Base-by-base conservation (phyloP, 2,113 vertebrate species). In the Nothocercus julius region DNA sequence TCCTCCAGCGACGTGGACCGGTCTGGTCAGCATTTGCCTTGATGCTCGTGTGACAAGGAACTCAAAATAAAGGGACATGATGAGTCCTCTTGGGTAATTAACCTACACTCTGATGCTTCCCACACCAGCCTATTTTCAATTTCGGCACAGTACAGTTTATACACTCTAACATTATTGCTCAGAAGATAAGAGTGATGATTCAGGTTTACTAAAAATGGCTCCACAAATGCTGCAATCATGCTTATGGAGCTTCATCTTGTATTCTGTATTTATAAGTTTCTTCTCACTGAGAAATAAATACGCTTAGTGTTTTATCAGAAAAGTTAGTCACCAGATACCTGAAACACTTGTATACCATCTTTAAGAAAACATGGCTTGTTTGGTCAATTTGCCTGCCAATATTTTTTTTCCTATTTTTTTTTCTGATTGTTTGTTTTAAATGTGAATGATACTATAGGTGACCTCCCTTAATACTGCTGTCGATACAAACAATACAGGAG, bases 131-230 rank as follows among this genome's bases (percentile, higher is more conserved):
- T 97, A 91, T 97, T 96, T 97, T 96, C 95, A 96, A 92, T 92
- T 85, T 88, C 8, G 2, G 49, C 92, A 95, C 69, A 92, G 79
- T 93, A 97, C 73, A 63, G 67, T 94, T 94, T 85, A 94, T 79
- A 93, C 90, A 91, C 92, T 95, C 95, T 83, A 97, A 95, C 96
- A 96, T 96, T 96, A 95, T 95, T 96, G 95, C 95, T 97, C 93
- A 96, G 91, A 95, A 96, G 90, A 94, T n/a, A 93, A 92, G 88
- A 97, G 70, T 93, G 92, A 92, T 95, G 92, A 95, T 96, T 94
- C 90, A 97, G 93, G 70, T 90, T 95, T 90, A 78, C 93, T 95
- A 95, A 96, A 95, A 95, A 95, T 88, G 95, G 94, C 95, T 94
- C 95, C 95, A 89, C 92, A 82, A 93, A 93, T 84, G 87, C 87